Conservation (phyloP, 2,797 vertebrate genomes). For the Tenualosa ilisha region DNA sequence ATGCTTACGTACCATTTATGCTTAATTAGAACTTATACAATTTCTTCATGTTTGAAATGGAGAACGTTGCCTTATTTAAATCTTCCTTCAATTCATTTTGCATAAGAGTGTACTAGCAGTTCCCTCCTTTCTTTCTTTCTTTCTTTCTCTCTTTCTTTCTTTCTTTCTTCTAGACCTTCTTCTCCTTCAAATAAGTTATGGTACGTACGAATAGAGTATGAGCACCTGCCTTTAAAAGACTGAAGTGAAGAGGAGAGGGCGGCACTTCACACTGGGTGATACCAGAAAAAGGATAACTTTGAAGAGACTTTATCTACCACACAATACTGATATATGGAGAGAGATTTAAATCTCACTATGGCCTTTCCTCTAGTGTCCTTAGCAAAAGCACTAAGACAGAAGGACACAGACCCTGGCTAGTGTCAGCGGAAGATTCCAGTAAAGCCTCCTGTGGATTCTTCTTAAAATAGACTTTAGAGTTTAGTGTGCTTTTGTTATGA, state of each 20-base stretch:
- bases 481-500: neutral
- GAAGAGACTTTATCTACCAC: neutral
- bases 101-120: no score
- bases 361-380: neutral
- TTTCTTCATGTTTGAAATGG: no score
- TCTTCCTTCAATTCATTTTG: no score
- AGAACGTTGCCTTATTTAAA: no score
- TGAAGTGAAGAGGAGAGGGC: no score
- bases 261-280: neutral
- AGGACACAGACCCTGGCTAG: neutral
- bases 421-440: conserved; percentile 1
- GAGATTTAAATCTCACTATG: neutral
- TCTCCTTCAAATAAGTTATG: no score
- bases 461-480: conserved; percentile 4
- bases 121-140: no score
- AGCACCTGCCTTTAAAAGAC: neutral
- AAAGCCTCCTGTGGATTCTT: neutral
- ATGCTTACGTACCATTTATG: no score
- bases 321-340: neutral
- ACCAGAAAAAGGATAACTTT: neutral
- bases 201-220: no score
- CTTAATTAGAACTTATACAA: no score
- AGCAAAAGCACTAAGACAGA: neutral
- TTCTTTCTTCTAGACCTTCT: no score
- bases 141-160: no score